Conservation (phyloP, 1,140 invertebrate genomes). For the Anastrepha ludens region DNA sequence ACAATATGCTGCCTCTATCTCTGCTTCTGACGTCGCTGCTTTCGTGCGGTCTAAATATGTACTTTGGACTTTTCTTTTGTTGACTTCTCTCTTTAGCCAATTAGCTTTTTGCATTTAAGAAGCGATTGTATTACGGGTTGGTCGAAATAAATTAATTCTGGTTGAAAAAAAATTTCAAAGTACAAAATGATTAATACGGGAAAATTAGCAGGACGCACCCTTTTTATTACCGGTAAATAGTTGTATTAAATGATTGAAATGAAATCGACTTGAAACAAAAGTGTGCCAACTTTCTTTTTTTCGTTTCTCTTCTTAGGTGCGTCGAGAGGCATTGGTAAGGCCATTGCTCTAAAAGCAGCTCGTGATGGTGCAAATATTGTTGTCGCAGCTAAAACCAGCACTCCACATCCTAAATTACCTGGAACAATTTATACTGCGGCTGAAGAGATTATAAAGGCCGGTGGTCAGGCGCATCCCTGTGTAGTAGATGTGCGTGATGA, state of each 20-base stretch:
- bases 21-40: background rate
- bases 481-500: slow-evolving; percentile 96
- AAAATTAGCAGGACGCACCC: slow-evolving; percentile 85
- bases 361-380: slow-evolving; percentile 97
- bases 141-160: background rate
- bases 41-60: background rate
- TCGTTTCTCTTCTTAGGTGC: slow-evolving; percentile 81
- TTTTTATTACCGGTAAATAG: slow-evolving; percentile 53
- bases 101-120: background rate
- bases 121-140: background rate
- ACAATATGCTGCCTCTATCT: background rate
- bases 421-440: slow-evolving; percentile 98
- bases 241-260: background rate
- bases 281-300: slow-evolving; percentile 85
- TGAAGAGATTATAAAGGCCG: slow-evolving; percentile 88
- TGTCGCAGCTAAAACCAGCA: slow-evolving; percentile 96
- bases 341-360: slow-evolving; percentile 94
- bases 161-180: background rate
- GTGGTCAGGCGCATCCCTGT: slow-evolving; percentile 93
- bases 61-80: slow-evolving; percentile 70
- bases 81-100: background rate
- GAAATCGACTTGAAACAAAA: background rate
- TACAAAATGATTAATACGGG: slow-evolving; percentile 76
- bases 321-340: slow-evolving; percentile 97
- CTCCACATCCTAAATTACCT: slow-evolving; percentile 96